Evolutionary conservation across 2,888 invertebrate species (phyloP), one percentile per base, ranked within the genome.

Genomic region (Lithophane semibrunnea): DNA sequence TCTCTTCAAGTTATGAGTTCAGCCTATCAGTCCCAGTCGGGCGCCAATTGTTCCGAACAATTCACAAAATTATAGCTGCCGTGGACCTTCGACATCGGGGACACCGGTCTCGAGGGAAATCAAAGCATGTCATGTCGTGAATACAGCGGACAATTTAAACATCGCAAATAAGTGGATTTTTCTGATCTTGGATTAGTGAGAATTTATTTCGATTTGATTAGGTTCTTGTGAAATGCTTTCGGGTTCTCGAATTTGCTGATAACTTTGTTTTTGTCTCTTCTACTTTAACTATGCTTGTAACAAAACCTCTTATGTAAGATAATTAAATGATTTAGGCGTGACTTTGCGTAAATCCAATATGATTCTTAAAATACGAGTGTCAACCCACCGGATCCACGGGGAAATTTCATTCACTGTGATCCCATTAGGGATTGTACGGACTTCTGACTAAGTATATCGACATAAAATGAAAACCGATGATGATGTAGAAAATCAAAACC

Each of bases 51-150:
- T 72, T 69, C 21, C 16, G 56, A 70, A 65, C 60, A 71, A 69
- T 72, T 78, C 61, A 69, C 16, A 58, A 44, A 60, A 75, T 74
- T 54, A 72, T 66, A 72, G 54, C 82, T 75, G 37, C 18, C 58
- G 63, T 58, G 64, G 73, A 77, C 70, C 66, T 84, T 60, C 78
- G 84, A 70, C 73, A 21, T 75, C 47, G 67, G 71, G 75, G 86
- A 67, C 63, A 24, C n/a, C 8, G 37, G 52, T 65, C 86, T 68
- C 86, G 0, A n/a, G 86, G 86, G 86, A 86, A 86, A 86, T 86
- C 86, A 87, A 70, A 75, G 49, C 67, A 80, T 71, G 65, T 82
- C 74, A 66, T 67, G 64, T 82, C 63, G 44, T 76, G 84, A 82
- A 84, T 77, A 74, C 49, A 65, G 69, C 60, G 74, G 44, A 67